Percentiles rank a stretch among this genome's conserved stretches.
Conservation (phyloP, 2,888 invertebrate genomes). For the Sabellastarte sp. region DNA sequence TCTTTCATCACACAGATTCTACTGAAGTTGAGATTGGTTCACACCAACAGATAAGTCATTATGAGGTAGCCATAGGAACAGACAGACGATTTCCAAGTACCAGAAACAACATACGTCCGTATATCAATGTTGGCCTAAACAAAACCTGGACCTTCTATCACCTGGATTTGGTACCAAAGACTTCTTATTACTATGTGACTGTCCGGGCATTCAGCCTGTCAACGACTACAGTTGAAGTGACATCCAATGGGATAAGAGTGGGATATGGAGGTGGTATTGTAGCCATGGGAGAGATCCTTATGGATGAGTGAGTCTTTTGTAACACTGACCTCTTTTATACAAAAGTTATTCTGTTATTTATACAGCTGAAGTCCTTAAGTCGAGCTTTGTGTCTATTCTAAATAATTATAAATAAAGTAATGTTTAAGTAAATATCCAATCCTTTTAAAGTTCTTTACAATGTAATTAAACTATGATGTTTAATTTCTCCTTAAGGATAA, state of each 20-base stretch:
- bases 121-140: conserved; percentile 15
- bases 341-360: neutral
- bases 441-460: no score
- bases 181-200: conserved; percentile 16
- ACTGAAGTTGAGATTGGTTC: neutral
- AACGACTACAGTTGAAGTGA: conserved; percentile 16
- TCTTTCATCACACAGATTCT: no score
- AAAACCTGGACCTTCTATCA: conserved; percentile 11
- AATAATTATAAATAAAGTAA: no score
- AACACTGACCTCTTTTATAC: neutral
- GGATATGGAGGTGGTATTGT: conserved; percentile 6
- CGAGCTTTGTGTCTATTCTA: no score
- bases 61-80: conserved; percentile 16
- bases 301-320: no score
- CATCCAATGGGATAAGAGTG: conserved; percentile 17
- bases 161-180: conserved; percentile 11
- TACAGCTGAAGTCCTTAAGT: neutral
- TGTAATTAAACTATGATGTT: no score
- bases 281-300: neutral
- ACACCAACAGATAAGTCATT: conserved; percentile 13
- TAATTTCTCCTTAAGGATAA: no score
- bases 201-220: conserved; percentile 13
- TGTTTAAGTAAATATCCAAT: no score
- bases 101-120: conserved; percentile 11
- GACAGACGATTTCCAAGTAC: conserved; percentile 17